Percentiles rank a stretch among this genome's conserved stretches.
Conservation (phyloP, 2,888 invertebrate genomes). For the Leucania comma region DNA sequence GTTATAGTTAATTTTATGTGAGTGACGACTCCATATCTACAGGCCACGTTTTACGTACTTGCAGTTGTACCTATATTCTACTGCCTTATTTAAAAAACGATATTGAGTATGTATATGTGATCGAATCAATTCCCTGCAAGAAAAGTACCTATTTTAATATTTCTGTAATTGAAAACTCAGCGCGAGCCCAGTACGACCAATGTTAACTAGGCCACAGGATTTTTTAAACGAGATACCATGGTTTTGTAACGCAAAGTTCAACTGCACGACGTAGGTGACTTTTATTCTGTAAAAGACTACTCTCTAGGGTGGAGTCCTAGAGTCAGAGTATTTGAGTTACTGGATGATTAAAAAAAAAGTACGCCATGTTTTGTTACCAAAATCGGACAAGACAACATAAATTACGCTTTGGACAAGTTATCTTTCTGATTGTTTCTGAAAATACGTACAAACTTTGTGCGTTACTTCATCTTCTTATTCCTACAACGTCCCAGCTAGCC, state of each 20-base stretch:
- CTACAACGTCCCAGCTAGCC: constrained; percentile 1
- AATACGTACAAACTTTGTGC: background rate
- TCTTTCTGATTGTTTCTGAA: background rate
- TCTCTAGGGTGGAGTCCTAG: no score
- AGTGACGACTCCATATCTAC: background rate
- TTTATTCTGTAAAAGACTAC: no score
- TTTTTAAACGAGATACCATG: no score
- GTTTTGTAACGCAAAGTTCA: no score
- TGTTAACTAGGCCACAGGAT: no score
- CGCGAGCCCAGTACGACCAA: no score
- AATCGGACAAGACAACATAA: background rate
- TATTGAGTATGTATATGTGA: no score
- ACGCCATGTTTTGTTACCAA: background rate
- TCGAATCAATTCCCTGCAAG: no score
- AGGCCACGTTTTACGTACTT: background rate
- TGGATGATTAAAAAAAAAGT: background rate
- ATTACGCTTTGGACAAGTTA: background rate
- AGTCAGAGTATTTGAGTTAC: no score
- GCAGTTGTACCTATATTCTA: background rate
- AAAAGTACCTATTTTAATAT: no score
- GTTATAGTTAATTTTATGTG: constrained; percentile 37
- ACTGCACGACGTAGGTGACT: no score
- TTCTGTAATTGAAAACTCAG: no score
- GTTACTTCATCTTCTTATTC: constrained; percentile 21
- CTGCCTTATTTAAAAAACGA: background rate